A percentile compares a stretch with the other conserved stretches of the same genome.
Evolutionary conservation across 2,113 vertebrate species (phyloP).

Genomic region (Anhinga anhinga): DNA sequence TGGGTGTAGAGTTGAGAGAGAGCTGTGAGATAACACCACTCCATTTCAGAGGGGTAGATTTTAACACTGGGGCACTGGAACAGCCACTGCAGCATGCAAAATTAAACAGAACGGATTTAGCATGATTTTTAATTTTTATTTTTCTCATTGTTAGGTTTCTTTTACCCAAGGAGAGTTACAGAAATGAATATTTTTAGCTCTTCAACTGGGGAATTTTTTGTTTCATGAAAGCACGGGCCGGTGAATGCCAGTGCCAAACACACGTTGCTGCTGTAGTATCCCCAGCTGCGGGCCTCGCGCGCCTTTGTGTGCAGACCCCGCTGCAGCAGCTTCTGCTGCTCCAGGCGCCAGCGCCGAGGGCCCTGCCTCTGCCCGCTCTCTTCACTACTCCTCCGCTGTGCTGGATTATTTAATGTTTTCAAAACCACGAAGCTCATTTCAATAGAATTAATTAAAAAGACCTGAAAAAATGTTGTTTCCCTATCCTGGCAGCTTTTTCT

Average conservation of each 20-base stretch:
- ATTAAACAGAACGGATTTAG: background rate
- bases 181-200: background rate
- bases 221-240: background rate
- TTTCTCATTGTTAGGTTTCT: background rate
- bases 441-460: background rate
- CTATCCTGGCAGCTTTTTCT: background rate
- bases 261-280: background rate
- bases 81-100: background rate
- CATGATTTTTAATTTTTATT: background rate
- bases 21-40: background rate
- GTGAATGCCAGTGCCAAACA: background rate
- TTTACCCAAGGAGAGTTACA: background rate
- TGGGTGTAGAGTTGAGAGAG: background rate
- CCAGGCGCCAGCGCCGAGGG: rapidly evolving
- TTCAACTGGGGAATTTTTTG: background rate
- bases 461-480: background rate
- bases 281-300: background rate
- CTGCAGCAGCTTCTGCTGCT: background rate
- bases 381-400: rapidly evolving
- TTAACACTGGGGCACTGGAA: background rate
- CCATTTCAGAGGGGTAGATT: background rate
- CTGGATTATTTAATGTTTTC: background rate
- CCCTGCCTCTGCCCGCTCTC: rapidly evolving
- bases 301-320: background rate
- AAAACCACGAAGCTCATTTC: background rate